Evolutionary conservation across 2,797 vertebrate genomes (phyloP), one percentile per base, ranked within the genome.

Genomic region (Lophura swinhoii): DNA sequence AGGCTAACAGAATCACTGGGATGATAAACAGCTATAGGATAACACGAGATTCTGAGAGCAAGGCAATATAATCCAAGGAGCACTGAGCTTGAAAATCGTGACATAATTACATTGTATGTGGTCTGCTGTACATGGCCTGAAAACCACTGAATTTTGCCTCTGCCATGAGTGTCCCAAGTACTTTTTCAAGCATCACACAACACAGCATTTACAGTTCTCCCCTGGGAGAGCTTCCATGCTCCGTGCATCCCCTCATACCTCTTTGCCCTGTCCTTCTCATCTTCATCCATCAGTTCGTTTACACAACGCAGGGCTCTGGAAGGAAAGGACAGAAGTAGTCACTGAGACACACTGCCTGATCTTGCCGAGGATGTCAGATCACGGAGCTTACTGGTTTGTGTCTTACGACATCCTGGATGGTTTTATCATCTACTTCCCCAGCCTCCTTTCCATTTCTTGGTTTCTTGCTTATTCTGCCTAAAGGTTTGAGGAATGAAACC

Each of bases 201-300:
- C 35, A 69, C 23, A 51, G 11, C 23, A 63, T 78, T 88, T 69
- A 53, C 12, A 66, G 1, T 29, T 64, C 63, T 43, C 9, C 59
- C 33, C 33, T 1, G 3, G 33, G 55, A 39, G 11, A 58, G 59
- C 48, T 73, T 26, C 33, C 8, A 11, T 14, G 33, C 31, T 15
- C n/a, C 10, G 10, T 10, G 39, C 43, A 37, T 10, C 31, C 53
- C 69, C 51, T 63, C 94, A 14, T 97, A 99, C 99, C 99, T 99
- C 98, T 98, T 99, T 94, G 97, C 98, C 93, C 97, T 98, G 97
- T 98, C 98, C 94, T 98, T 98, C 82, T 98, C 97, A 98, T 98
- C 97, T 96, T 98, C 98, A 55, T 99, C 98, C 98, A 99, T 98
- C 95, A 99, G 98, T 97, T 99, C 98, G 31, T 98, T 98, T 96